phyloP scores from a whole-genome alignment of 2,113 vertebrate species.

The Pomatorhinus ruficollis region DNA sequence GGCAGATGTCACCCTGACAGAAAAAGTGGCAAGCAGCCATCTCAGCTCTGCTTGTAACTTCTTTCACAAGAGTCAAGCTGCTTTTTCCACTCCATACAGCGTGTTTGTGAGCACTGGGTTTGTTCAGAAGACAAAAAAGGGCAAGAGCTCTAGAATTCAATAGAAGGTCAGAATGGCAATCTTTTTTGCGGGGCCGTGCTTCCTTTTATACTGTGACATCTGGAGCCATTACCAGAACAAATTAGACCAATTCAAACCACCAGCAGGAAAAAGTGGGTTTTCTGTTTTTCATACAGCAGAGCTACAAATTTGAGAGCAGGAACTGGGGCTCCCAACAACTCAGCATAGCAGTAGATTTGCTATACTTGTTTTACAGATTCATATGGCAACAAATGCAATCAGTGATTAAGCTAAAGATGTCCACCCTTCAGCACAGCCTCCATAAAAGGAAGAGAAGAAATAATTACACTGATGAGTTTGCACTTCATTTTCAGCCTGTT shows the following conservation, averaged over 20 bases:
- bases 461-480: constrained; percentile 44
- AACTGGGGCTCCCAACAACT: neutral
- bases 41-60: constrained; percentile 39
- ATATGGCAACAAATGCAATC: neutral
- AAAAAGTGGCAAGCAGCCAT: constrained; percentile 16
- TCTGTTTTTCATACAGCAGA: constrained; percentile 16
- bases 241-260: constrained; percentile 69
- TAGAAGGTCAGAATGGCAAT: constrained; percentile 72
- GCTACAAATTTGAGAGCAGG: neutral
- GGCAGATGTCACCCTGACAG: constrained; percentile 58
- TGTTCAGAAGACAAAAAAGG: constrained; percentile 62
- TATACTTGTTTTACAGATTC: constrained; percentile 24
- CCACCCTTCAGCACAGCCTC: neutral
- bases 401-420: constrained; percentile 26
- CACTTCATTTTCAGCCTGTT: constrained; percentile 56
- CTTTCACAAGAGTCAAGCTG: constrained; percentile 46
- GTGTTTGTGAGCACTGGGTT: constrained; percentile 64
- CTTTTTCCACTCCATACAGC: constrained; percentile 31
- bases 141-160: constrained; percentile 67
- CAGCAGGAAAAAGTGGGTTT: constrained; percentile 31
- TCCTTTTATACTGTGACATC: constrained; percentile 73
- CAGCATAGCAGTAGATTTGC: constrained; percentile 35
- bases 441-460: constrained; percentile 18
- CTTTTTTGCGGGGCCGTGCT: neutral
- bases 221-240: constrained; percentile 74